A percentile compares a stretch with the other conserved stretches of the same genome.
phyloP scores from a whole-genome alignment of 2,888 invertebrate species.

The Cantharis rufa region DNA sequence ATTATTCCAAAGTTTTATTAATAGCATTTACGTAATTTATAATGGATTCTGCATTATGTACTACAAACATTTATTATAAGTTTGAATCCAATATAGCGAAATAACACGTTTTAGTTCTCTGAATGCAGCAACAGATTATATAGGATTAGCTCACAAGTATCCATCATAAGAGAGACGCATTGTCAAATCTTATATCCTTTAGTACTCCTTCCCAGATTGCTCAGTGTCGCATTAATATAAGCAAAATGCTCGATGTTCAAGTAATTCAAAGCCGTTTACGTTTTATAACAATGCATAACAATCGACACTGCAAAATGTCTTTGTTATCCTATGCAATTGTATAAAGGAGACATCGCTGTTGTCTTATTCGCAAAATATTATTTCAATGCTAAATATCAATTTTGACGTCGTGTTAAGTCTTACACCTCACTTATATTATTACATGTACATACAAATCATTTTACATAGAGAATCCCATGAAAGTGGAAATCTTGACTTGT shows the following conservation, averaged over 20 bases:
- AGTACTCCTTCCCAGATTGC: slow-evolving; percentile 13
- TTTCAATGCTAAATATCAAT: background rate
- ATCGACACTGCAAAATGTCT: background rate
- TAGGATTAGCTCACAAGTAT: slow-evolving; percentile 15
- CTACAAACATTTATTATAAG: background rate
- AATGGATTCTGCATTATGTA: background rate
- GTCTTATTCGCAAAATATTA: background rate
- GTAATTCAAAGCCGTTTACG: slow-evolving; percentile 1
- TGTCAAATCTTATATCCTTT: slow-evolving; percentile 19
- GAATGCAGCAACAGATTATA: slow-evolving; percentile 19
- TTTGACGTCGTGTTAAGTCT: background rate
- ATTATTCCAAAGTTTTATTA: background rate
- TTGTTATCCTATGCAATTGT: background rate
- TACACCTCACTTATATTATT: background rate
- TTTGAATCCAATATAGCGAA: slow-evolving; percentile 1
- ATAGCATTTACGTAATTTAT: background rate
- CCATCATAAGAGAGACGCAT: slow-evolving; percentile 16
- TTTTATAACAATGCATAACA: background rate
- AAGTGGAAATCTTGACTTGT: too few relatives aligned
- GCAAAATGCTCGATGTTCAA: slow-evolving; percentile 7
- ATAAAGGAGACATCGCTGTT: background rate
- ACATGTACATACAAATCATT: too few relatives aligned
- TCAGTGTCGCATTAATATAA: slow-evolving; percentile 18
- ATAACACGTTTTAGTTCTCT: slow-evolving; percentile 14
- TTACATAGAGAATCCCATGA: too few relatives aligned